Evolutionary conservation across 2,797 vertebrate genomes (phyloP).

Genomic region (Acanthornis magna): DNA sequence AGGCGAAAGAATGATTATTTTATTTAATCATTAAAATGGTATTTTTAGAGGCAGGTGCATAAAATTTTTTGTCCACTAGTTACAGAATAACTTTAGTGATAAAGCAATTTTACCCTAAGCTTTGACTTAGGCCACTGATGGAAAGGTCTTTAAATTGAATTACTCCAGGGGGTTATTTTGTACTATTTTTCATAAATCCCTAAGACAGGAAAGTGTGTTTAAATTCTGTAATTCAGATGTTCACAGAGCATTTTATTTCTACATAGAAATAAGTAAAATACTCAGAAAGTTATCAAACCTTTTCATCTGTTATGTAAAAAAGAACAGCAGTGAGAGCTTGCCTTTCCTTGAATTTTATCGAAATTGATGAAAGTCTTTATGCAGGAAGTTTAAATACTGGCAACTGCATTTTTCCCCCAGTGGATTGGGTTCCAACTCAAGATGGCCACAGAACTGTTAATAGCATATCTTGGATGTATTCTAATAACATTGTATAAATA

Average conservation of each 20-base stretch:
- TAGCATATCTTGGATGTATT: neutral
- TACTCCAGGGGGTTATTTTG: neutral
- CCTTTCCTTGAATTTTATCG: neutral
- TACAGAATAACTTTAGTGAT: neutral
- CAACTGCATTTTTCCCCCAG: neutral
- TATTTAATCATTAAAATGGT: neutral
- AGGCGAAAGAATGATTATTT: neutral
- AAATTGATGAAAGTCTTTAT: neutral
- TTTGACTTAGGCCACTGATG: neutral
- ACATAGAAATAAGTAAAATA: neutral
- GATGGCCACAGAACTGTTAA: neutral
- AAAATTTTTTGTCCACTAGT: neutral
- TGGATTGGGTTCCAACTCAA: neutral
- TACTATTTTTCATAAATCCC: neutral
- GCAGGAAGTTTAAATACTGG: neutral
- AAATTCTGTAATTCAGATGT: neutral
- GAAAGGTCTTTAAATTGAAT: neutral
- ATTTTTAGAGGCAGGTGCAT: neutral
- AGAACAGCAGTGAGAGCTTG: neutral
- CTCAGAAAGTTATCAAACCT: neutral
- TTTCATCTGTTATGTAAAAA: neutral
- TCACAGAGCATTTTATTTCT: neutral
- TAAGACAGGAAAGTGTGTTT: neutral
- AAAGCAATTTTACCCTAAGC: neutral
- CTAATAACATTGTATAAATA: neutral